These are phyloP conservation scores for Hirudo medicinalis DNA, from an alignment of 1,140 invertebrate species.

Conservation along the genomic window DNA sequence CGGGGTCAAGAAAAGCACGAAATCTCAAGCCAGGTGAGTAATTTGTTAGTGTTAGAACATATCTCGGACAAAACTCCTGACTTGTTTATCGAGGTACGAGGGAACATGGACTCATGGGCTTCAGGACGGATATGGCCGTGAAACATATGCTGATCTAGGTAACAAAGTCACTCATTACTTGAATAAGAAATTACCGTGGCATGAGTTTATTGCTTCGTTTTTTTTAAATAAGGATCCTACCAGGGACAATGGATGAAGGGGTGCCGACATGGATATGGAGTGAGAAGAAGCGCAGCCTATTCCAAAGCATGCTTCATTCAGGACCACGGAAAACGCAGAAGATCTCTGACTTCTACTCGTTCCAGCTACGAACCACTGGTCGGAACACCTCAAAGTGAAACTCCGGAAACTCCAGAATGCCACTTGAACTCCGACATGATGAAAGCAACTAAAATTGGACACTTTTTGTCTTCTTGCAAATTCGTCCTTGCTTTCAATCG, in stretches of 20 bases:
- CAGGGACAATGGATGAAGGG: constrained; percentile 97
- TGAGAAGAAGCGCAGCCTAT: constrained; percentile 86
- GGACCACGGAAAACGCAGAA: constrained; percentile 52
- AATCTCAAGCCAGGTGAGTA: constrained; percentile 67
- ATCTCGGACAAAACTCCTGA: neutral
- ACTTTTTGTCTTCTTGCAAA: constrained; percentile 2
- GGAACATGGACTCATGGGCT: constrained; percentile 97
- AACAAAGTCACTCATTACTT: constrained; percentile 24
- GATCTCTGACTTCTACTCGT: constrained; percentile 62
- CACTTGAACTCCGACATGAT: constrained; percentile 9
- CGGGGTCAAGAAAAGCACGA: constrained; percentile 82
- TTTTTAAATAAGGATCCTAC: constrained; percentile 60
- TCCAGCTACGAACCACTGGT: constrained; percentile 21
- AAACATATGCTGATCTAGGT: constrained; percentile 98
- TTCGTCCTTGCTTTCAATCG: neutral
- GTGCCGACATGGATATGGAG: constrained; percentile 92
- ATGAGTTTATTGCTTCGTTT: neutral
- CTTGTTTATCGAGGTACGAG: constrained; percentile 54
- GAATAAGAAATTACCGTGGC: too few relatives aligned
- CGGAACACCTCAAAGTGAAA: neutral
- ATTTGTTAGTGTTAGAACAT: constrained; percentile 99
- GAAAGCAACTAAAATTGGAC: constrained; percentile 6
- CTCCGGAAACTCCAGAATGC: neutral
- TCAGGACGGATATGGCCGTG: constrained; percentile 97
- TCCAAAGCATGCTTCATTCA: constrained; percentile 55